Conservation (phyloP, 2,888 invertebrate genomes). For the Melolontha melolontha region DNA sequence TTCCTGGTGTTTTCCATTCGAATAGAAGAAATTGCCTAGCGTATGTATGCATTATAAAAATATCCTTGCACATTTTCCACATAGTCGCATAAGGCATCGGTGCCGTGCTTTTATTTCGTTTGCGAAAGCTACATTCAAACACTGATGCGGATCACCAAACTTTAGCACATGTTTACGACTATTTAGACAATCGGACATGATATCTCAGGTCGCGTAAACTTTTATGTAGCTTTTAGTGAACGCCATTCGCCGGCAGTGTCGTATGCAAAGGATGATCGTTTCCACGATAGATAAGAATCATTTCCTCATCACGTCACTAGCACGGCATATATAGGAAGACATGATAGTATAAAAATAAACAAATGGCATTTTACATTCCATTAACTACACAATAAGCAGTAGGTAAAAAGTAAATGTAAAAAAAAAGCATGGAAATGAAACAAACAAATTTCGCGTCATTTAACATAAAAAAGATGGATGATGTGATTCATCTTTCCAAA, state of each 20-base stretch:
- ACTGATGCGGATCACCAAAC: neutral
- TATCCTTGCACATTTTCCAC: neutral
- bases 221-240: conserved; percentile 8
- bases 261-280: conserved; percentile 10
- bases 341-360: too few relatives aligned
- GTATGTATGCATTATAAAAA: neutral
- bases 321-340: neutral
- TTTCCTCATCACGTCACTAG: conserved; percentile 14
- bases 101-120: conserved; percentile 1
- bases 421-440: neutral
- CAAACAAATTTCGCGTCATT: too few relatives aligned
- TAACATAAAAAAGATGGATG: too few relatives aligned
- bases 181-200: conserved; percentile 19
- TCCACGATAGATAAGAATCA: conserved; percentile 13
- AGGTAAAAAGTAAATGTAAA: neutral
- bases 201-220: conserved; percentile 15
- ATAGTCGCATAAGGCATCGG: neutral
- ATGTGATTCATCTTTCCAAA: too few relatives aligned
- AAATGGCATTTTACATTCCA: conserved; percentile 6
- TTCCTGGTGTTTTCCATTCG: neutral
- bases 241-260: neutral
- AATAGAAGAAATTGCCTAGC: neutral
- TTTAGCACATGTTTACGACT: conserved; percentile 14
- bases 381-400: neutral
- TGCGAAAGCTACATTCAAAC: neutral